Percentiles rank a stretch among this genome's conserved stretches.
Conservation (phyloP, 2,113 vertebrate species). For the Noturus placidus region DNA sequence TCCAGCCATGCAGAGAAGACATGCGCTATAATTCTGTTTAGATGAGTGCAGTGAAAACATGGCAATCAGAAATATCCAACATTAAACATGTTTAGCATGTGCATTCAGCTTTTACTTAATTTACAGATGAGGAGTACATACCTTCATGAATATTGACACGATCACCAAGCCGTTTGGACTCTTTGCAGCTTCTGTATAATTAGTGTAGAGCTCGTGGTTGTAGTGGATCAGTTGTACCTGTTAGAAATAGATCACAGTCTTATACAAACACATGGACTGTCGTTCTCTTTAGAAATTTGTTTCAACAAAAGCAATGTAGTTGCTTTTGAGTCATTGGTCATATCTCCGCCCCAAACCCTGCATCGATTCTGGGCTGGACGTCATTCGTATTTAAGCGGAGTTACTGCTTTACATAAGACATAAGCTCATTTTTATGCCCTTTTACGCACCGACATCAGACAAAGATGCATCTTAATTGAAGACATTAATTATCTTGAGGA, state of each 20-base stretch:
- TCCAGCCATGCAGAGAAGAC: not conserved
- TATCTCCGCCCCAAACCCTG: not conserved
- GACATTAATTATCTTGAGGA: no score
- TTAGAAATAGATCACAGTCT: not conserved
- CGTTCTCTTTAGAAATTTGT: not conserved
- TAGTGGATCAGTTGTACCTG: slow-evolving; percentile 99
- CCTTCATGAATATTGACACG: slow-evolving; percentile 99
- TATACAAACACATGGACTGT: not conserved
- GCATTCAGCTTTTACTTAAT: not conserved
- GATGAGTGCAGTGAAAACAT: not conserved
- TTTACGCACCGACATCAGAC: not conserved
- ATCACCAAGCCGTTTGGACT: slow-evolving; percentile 97
- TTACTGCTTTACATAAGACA: no score
- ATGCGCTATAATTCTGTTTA: not conserved
- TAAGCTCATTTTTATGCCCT: not conserved
- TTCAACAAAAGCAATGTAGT: not conserved
- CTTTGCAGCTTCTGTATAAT: slow-evolving; percentile 95
- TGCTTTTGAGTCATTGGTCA: not conserved
- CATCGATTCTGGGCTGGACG: not conserved
- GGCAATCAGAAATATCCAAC: not conserved
- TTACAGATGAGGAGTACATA: slow-evolving; percentile 67
- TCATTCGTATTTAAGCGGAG: not conserved
- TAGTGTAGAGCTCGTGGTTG: slow-evolving; percentile 97
- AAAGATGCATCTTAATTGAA: not conserved
- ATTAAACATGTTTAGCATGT: not conserved